Evolutionary conservation across 2,888 invertebrate species (phyloP), one percentile per base, ranked within the genome.

Genomic region (Drosophila atripex): DNA sequence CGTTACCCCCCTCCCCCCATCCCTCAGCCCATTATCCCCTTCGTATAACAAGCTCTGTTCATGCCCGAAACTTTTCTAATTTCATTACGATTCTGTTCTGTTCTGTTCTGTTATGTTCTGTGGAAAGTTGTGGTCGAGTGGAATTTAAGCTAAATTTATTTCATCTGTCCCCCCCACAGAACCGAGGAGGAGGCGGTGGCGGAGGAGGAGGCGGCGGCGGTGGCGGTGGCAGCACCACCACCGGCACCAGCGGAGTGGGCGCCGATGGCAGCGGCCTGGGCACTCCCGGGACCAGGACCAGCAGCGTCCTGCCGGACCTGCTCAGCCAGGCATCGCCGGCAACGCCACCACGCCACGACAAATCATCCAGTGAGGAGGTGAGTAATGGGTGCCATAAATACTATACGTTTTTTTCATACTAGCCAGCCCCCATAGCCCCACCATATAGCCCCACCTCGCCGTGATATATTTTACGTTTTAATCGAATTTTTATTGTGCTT

Each of bases 351-450:
- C 93, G 98, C 56, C 96, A 95, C 90, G 98, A 98, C 93, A 98
- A 98, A 92, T 95, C 97, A 78, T 96, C 96, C 88, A 97, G 97
- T 90, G 98, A 98, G 92, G 98, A 98, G 97, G 98, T 98, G 93
- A 93, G 94, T 93, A 71, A 76, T 55, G 38, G 39, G 32, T 8
- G 46, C 59, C 14, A 59, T 43, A 59, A 49, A 51, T 41, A 25
- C 12, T 28, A 9, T 43, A 41, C 38, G 55, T 46, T 39, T n/a
- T 25, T 11, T 49, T 30, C 32, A 0, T n/a, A n/a, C n/a, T n/a
- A n/a, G n/a, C n/a, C n/a, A n/a, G n/a, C n/a, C n/a, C n/a, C n/a
- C n/a, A 16, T 14, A 14, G 6, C 12, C 43, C 18, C 16, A 61
- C 21, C n/a, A n/a, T n/a, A 16, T 14, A 14, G 6, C 12, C 43